Evolutionary conservation across 2,888 invertebrate genomes (phyloP).

Genomic region (Quadroppia sp.): DNA sequence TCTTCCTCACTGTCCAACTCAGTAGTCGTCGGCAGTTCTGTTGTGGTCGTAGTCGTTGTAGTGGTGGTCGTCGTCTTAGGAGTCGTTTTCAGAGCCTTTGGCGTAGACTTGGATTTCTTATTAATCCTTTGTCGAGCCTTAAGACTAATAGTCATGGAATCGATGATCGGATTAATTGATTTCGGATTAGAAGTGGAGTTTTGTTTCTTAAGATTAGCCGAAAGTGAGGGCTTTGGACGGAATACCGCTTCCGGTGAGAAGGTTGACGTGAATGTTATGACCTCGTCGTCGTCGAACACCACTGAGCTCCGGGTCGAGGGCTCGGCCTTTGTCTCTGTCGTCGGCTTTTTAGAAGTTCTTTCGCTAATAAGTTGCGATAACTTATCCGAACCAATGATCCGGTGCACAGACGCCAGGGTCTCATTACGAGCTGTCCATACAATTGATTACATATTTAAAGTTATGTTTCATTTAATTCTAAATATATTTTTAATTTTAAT

Average conservation of each 20-base stretch:
- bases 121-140: conserved; percentile 6
- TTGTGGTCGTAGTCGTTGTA: conserved; percentile 11
- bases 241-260: conserved; percentile 30
- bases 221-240: background rate
- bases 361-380: background rate
- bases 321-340: conserved; percentile 6
- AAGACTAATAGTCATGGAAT: conserved; percentile 23
- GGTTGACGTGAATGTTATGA: conserved; percentile 10
- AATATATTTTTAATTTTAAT: too few species aligned
- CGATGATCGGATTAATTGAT: conserved; percentile 1
- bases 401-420: background rate
- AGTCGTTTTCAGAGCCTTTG: background rate
- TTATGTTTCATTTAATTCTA: too few species aligned
- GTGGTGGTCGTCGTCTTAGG: background rate
- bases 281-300: conserved; percentile 17
- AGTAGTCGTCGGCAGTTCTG: conserved; percentile 16
- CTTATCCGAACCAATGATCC: background rate
- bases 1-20: background rate
- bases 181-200: background rate
- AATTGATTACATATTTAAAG: background rate
- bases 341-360: background rate
- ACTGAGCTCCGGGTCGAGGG: conserved; percentile 17
- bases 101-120: background rate
- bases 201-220: conserved; percentile 7
- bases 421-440: conserved; percentile 6